phyloP scores from a whole-genome alignment of 2,888 invertebrate species.

The Drosophila vallismaia region DNA sequence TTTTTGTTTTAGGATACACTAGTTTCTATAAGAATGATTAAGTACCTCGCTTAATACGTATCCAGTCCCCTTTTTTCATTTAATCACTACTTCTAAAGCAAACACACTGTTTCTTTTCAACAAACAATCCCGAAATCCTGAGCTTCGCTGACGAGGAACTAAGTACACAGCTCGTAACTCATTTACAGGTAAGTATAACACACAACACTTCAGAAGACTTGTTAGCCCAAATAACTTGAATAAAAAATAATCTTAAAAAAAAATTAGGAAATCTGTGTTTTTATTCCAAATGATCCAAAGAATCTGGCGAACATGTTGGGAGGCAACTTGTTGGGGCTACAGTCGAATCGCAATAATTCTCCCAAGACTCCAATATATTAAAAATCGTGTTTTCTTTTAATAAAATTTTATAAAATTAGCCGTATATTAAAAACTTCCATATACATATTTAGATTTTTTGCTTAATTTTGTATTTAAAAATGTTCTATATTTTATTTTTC shows the following conservation, averaged over 20 bases:
- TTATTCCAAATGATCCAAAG: constrained; percentile 21
- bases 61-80: constrained; percentile 12
- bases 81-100: constrained; percentile 33
- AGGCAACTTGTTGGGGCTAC: constrained; percentile 49
- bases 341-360: too few relatives aligned
- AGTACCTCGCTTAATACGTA: constrained; percentile 37
- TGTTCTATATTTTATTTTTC: too few relatives aligned
- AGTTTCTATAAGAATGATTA: constrained; percentile 48
- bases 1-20: constrained; percentile 28
- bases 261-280: constrained; percentile 34
- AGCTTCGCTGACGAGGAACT: constrained; percentile 30
- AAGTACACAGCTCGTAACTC: not conserved
- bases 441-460: too few relatives aligned
- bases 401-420: too few relatives aligned
- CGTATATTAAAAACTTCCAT: too few relatives aligned
- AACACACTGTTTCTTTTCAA: constrained; percentile 54
- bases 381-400: too few relatives aligned
- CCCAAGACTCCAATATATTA: too few relatives aligned
- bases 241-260: constrained; percentile 9
- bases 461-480: too few relatives aligned
- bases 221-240: not conserved
- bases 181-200: constrained; percentile 44
- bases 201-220: not conserved
- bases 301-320: constrained; percentile 60
- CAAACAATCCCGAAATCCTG: constrained; percentile 25